These are phyloP conservation scores for Anguilla marmorata DNA, from an alignment of 2,797 vertebrate species.

Conservation along the genomic window DNA sequence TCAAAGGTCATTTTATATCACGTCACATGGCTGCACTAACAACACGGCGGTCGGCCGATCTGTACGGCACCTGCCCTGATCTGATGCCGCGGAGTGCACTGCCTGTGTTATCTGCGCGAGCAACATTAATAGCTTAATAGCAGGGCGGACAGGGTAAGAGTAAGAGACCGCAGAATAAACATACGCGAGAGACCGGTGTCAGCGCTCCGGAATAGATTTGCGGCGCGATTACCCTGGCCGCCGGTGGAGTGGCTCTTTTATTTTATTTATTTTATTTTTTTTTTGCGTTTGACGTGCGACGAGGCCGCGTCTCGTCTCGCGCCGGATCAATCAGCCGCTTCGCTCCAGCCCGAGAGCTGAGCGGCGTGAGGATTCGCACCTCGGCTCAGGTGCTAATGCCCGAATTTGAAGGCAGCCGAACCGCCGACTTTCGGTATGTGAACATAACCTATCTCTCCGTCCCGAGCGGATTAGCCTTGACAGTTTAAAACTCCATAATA, in stretches of 20 bases:
- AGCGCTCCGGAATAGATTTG: neutral
- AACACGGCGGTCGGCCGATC: neutral
- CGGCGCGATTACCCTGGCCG: neutral
- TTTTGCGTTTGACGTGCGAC: neutral
- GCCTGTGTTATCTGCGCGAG: neutral
- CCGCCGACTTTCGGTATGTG: neutral
- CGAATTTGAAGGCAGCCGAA: neutral
- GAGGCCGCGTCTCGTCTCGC: neutral
- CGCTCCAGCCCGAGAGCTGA: neutral
- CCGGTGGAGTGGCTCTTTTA: neutral
- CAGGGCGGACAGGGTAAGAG: neutral
- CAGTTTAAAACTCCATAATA: neutral
- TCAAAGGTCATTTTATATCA: too few species aligned
- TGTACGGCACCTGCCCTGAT: neutral
- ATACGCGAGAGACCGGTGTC: neutral
- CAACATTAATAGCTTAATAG: neutral
- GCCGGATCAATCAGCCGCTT: neutral
- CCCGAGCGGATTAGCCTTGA: neutral
- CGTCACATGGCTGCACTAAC: neutral
- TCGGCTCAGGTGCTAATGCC: neutral
- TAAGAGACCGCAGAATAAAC: neutral
- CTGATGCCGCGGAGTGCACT: neutral
- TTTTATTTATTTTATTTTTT: too few species aligned
- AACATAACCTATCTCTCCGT: neutral
- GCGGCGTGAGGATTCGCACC: neutral